Evolutionary conservation across 1,140 invertebrate genomes (phyloP), one percentile per base, ranked within the genome.

Genomic region (Drosophila pachea): DNA sequence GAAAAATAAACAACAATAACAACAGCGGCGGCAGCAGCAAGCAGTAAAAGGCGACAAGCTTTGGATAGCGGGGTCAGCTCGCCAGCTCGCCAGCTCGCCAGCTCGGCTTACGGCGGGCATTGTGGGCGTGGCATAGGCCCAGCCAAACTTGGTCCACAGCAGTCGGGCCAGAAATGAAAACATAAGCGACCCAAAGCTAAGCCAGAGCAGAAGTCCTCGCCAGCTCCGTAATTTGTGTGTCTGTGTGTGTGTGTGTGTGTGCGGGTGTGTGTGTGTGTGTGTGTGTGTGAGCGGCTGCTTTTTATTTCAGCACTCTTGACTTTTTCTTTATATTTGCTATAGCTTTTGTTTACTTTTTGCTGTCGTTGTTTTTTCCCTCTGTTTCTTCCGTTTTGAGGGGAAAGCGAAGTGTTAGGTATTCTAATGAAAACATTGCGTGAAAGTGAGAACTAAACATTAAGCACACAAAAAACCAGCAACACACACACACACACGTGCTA

Each of bases 371-470:
- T 69, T 42, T 62, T 60, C 65, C 45, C 58, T 62, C 31, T 56
- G 49, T 31, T 56, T 59, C 48, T 43, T 45, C 36, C 33, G 36
- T 31, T 47, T 62, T 45, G 45, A 48, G 42, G 4, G 12, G 12
- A 5, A 42, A 35, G 42, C 16, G 7, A 16, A n/a, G 42, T 9
- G 22, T 4, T 8, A 11, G 31, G 62, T 45, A 69, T 83, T 84
- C 75, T 83, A 83, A 83, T 83, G 72, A 83, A 83, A 83, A 84
- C 78, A 83, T 83, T 83, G 78, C 78, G 79, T 83, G 78, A 84
- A 83, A 84, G 78, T 83, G 79, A 83, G 79, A 83, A 83, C 75
- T 83, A 84, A 83, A 83, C 79, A 83, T 84, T 83, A 83, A 49
- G 73, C 72, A 83, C 75, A 83, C 79, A 78, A 68, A 67, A 77